Evolutionary conservation across 2,797 vertebrate genomes (phyloP).

Genomic region (Peromyscus attwateri): DNA sequence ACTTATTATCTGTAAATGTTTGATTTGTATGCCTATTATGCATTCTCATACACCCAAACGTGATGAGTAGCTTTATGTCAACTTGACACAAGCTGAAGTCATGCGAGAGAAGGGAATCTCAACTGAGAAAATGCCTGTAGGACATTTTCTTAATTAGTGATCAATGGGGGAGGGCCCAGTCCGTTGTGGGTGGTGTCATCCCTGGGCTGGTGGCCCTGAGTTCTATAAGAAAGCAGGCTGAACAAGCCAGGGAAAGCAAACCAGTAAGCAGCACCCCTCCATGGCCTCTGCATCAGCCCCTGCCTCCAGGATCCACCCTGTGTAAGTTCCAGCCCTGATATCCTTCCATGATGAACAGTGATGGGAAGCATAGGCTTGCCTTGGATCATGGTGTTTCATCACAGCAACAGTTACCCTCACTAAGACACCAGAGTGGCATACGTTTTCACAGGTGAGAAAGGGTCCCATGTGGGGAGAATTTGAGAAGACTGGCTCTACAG

Average conservation of each 20-base stretch:
- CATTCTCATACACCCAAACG: not conserved
- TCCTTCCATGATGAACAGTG: not conserved
- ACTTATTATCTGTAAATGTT: not conserved
- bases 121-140: not conserved
- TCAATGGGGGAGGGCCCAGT: not conserved
- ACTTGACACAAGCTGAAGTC: not conserved
- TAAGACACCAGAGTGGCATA: too few relatives aligned
- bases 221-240: not conserved
- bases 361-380: not conserved
- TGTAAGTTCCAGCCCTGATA: not conserved
- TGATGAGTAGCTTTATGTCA: not conserved
- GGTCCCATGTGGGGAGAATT: not conserved
- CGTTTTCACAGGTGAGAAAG: not conserved
- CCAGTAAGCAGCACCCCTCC: not conserved
- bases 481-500: not conserved
- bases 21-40: not conserved
- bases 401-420: not conserved
- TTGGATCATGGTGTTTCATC: too few relatives aligned
- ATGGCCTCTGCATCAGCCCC: not conserved
- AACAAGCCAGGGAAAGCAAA: not conserved
- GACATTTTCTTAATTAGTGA: not conserved
- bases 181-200: not conserved
- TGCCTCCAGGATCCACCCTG: too few relatives aligned
- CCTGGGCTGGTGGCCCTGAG: not conserved
- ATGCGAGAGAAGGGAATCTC: not conserved